phyloP scores from a whole-genome alignment of 2,113 vertebrate genomes.

The Prinia subflava region DNA sequence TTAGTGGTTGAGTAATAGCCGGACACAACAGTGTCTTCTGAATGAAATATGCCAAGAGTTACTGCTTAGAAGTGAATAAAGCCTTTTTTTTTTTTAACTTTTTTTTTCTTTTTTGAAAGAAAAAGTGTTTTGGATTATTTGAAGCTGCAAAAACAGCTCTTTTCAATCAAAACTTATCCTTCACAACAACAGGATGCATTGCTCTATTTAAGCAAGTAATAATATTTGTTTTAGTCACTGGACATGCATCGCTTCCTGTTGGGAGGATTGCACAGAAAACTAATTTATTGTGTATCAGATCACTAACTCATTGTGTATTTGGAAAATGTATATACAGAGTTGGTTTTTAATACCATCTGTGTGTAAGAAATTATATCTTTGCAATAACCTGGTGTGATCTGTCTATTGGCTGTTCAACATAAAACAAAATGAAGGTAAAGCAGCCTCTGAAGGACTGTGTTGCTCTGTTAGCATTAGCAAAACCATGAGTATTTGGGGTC shows the following conservation, averaged over 20 bases:
- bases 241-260: background rate
- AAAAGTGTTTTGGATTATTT: constrained; percentile 9
- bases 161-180: constrained; percentile 33
- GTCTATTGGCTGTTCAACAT: background rate
- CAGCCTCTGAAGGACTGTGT: background rate
- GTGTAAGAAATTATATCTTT: background rate
- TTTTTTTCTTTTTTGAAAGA: background rate
- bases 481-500: background rate
- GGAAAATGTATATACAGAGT: background rate
- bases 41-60: constrained; percentile 14
- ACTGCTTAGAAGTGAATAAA: background rate
- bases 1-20: constrained; percentile 45
- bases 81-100: background rate
- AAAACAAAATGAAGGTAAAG: background rate
- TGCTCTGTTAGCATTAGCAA: background rate
- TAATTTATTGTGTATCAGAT: background rate
- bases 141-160: constrained; percentile 26
- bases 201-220: constrained; percentile 6
- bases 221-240: constrained; percentile 24
- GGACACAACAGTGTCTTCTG: constrained; percentile 42
- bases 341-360: constrained; percentile 7
- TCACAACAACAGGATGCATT: constrained; percentile 38
- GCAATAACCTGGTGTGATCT: background rate
- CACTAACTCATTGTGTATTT: background rate
- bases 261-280: background rate